These are phyloP conservation scores for Zophobas atratus DNA, from an alignment of 1,140 invertebrate genomes.

Conservation along the genomic window DNA sequence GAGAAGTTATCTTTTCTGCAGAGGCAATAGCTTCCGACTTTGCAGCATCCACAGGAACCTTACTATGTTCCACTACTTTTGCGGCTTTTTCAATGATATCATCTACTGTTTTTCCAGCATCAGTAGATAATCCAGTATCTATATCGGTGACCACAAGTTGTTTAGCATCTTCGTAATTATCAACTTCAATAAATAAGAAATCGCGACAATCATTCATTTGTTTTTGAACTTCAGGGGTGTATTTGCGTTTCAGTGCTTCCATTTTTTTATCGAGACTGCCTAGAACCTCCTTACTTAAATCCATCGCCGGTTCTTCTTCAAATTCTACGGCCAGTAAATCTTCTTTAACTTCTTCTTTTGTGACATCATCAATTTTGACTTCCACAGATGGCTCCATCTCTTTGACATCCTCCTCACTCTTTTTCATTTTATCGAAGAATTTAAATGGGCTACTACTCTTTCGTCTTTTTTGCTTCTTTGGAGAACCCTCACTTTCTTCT, in stretches of 20 bases:
- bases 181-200: constrained; percentile 43
- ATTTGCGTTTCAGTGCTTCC: constrained; percentile 11
- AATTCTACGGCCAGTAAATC: constrained; percentile 9
- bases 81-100: constrained; percentile 13
- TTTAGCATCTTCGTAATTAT: constrained; percentile 40
- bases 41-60: background rate
- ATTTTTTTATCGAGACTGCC: constrained; percentile 37
- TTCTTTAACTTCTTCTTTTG: constrained; percentile 27
- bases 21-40: background rate
- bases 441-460: constrained; percentile 33
- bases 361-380: constrained; percentile 13
- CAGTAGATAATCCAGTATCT: constrained; percentile 19
- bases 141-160: constrained; percentile 28
- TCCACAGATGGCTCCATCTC: background rate
- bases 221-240: constrained; percentile 14
- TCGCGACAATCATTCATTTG: constrained; percentile 38
- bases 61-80: constrained; percentile 8
- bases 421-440: constrained; percentile 46
- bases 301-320: constrained; percentile 7
- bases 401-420: constrained; percentile 44
- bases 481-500: constrained; percentile 47
- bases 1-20: background rate
- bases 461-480: constrained; percentile 47
- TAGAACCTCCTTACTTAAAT: constrained; percentile 41
- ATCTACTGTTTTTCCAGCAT: background rate